Base-by-base conservation (phyloP, 92 coral and sea anemone species). In the Umimayanthus kanabou region DNA sequence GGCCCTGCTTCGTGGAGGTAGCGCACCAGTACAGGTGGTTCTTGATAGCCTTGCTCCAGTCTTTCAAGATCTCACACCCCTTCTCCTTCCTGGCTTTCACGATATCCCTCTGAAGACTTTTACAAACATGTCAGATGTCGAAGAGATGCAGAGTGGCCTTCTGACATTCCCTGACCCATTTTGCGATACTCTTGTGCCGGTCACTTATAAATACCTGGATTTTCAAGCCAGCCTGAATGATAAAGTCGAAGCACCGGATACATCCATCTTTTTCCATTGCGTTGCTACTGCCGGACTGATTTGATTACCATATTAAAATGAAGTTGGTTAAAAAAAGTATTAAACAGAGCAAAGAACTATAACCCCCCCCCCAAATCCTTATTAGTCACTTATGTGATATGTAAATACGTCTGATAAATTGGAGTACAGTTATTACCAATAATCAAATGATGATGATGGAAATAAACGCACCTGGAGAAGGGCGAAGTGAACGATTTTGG, bases 41-140 rank as follows among this genome's bases (percentile, higher is more conserved):
- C 64, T 82, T 40, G 61, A 87, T 87, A 3, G 75, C 85, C 50
- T 78, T 87, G 58, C 55, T 88, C 86, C 79, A 88, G 26, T 88
- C 78, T 50, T 64, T 67, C 86, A 88, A 28, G 39, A 88, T 42
- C 76, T 79, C 79, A 29, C 78, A 88, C n/a, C 90, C 90, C n/a
- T 80, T 88, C 71, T 88, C 80, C 47, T 88, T 88, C 39, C 85
- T 70, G 15, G 79, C 90, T 11, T 88, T 88, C 69, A 42, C 23
- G 1, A 88, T 69, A 39, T 79, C 83, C 39, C 64, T 88, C 69
- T 33, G 37, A 79, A 88, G 29, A 55, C 90, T 76, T 80, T 88
- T 88, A 26, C 79, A 88, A n/a, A 88, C 80, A 14, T 88, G 90
- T 86, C 90, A 88, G 64, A 88, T 45, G 83, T 88, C 90, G 64